Evolutionary conservation across 2,888 invertebrate genomes (phyloP).

Genomic region (Antheraea assamensis): DNA sequence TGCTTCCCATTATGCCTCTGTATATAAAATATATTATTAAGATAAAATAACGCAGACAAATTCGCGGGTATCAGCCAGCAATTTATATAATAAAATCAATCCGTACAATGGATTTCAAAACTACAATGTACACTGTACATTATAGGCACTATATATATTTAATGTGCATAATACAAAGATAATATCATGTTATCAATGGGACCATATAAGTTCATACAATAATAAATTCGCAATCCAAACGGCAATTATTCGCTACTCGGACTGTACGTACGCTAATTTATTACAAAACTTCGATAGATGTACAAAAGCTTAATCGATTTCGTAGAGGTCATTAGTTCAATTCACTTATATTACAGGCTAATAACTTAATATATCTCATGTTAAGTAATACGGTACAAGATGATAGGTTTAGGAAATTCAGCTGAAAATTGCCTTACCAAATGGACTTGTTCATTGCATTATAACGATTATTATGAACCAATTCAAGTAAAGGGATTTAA

Average conservation of each 20-base stretch:
- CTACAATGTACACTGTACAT: not conserved
- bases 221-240: not conserved
- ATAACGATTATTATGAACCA: too few species aligned
- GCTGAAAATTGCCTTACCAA: not conserved
- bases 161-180: not conserved
- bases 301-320: not conserved
- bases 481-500: too few species aligned
- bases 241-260: not conserved
- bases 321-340: not conserved
- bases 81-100: not conserved
- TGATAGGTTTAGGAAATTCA: not conserved
- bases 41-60: too few species aligned
- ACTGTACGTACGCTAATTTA: not conserved
- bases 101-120: not conserved
- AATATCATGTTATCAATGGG: not conserved
- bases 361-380: not conserved
- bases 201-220: not conserved
- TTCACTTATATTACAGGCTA: not conserved
- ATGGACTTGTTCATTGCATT: not conserved
- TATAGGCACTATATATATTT: not conserved
- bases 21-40: too few species aligned
- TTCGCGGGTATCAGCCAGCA: too few species aligned
- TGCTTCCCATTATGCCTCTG: too few species aligned
- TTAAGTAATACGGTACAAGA: not conserved
- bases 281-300: not conserved